Conservation (phyloP, 2,113 vertebrate genomes). For the Ceyx cyanopectus region DNA sequence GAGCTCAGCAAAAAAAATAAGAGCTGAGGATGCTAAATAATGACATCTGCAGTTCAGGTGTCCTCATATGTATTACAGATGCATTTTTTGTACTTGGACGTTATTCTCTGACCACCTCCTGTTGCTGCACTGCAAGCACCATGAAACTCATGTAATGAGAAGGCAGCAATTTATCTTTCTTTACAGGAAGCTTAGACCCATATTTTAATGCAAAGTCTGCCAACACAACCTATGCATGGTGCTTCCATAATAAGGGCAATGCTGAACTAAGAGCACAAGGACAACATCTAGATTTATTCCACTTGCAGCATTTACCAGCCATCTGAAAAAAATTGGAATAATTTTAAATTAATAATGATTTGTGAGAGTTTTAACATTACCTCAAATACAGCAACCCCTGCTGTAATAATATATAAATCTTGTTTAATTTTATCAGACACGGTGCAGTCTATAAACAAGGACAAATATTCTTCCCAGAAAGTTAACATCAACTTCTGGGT, state of each 20-base stretch:
- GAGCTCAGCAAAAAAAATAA: conserved; percentile 45
- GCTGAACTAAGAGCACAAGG: conserved; percentile 28
- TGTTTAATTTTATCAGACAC: not conserved
- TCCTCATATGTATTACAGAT: not conserved
- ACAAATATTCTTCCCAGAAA: not conserved
- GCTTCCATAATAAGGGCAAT: conserved; percentile 35
- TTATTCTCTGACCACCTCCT: conserved; percentile 12
- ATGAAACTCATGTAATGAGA: no score
- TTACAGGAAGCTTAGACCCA: not conserved
- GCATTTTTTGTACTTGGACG: not conserved
- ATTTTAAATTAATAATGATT: conserved; percentile 36
- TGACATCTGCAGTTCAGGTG: conserved; percentile 6
- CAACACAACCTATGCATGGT: not conserved
- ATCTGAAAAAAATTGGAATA: conserved; percentile 52
- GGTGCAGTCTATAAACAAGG: not conserved
- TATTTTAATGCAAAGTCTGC: conserved; percentile 49
- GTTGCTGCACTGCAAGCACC: conserved; percentile 20
- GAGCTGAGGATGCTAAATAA: not conserved
- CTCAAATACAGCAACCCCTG: not conserved
- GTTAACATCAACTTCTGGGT: no score
- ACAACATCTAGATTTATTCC: conserved; percentile 38
- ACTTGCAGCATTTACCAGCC: not conserved
- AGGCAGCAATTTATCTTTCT: conserved; percentile 31
- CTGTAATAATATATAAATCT: not conserved
- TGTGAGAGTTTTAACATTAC: conserved; percentile 18